These are phyloP conservation scores for Microtus ochrogaster DNA, from an alignment of 2,113 vertebrate genomes.

Conservation along the genomic window DNA sequence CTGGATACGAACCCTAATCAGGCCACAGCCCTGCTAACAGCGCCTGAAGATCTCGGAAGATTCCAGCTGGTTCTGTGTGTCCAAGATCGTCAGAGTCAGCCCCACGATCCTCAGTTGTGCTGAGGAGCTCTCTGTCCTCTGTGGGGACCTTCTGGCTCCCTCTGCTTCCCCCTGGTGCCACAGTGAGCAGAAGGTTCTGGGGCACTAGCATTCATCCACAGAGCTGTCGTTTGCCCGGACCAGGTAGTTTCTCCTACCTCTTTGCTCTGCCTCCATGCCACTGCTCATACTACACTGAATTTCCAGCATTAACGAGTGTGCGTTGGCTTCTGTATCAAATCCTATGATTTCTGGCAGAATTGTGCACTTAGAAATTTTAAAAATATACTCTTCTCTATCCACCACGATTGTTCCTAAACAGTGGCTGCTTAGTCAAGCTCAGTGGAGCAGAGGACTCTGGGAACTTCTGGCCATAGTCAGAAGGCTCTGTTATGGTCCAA, in stretches of 20 bases:
- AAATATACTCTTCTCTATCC: not conserved
- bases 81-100: too few species aligned
- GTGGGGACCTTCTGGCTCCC: not conserved
- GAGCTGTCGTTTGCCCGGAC: fast-evolving
- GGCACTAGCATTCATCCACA: fast-evolving
- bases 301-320: fast-evolving
- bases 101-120: fast-evolving
- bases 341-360: not conserved
- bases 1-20: not conserved
- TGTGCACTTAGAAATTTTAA: not conserved
- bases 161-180: not conserved
- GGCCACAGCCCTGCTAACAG: not conserved
- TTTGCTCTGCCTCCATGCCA: not conserved
- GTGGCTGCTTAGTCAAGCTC: not conserved
- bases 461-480: not conserved
- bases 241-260: not conserved
- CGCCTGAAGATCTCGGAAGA: not conserved
- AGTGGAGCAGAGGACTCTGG: not conserved
- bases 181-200: not conserved
- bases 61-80: too few species aligned
- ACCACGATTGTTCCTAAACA: fast-evolving
- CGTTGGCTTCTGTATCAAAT: not conserved
- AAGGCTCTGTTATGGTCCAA: not conserved
- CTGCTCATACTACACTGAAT: fast-evolving
- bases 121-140: not conserved